Base-by-base conservation (phyloP, 2,797 vertebrate species). In the Malurus leucopterus region DNA sequence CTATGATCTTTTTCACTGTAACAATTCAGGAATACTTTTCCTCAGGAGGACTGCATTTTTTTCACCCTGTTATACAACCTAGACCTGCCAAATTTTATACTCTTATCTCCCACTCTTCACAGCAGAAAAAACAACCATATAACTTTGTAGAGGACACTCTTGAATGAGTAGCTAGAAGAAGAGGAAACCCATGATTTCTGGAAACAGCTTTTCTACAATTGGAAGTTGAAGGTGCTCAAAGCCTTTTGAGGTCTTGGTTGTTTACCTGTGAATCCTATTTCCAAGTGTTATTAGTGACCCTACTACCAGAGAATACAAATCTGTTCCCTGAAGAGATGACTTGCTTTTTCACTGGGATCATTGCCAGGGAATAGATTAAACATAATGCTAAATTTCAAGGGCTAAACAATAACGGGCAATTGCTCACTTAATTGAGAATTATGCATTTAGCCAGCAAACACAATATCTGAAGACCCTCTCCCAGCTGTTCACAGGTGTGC, bases 401-500 rank as follows among this genome's bases (percentile, higher is more conserved):
- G 34, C 90, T 91, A 80, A 94, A 93, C 58, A 84, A 78, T 43
- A 93, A 75, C 38, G 61, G 68, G 46, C 75, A 95, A 94, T 94
- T 95, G 90, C 78, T 95, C 62, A 79, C 84, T 92, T 94, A 95
- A 95, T 94, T 84, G 78, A 94, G 91, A 94, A 95, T 91, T 95
- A 75, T 84, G 55, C 68, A 78, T 95, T 92, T 90, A 91, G 81
- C 43, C 77, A 86, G 89, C 44, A 90, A 93, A 83, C 15, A 9
- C 36, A 50, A 7, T 85, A 73, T 58, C 85, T 77, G 86, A 92
- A 91, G 70, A 50, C 29, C 72, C 40, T 5, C 57, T 91, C 47
- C 29, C 71, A 78, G 84, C 54, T 78, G 83, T 77, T 86, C 89
- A 78, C 63, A 89, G 38, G 80, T 87, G 62, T 57, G 72, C 74